Evolutionary conservation across 92 coral and sea anemone genomes (phyloP).

Genomic region (Porites cylindrica): DNA sequence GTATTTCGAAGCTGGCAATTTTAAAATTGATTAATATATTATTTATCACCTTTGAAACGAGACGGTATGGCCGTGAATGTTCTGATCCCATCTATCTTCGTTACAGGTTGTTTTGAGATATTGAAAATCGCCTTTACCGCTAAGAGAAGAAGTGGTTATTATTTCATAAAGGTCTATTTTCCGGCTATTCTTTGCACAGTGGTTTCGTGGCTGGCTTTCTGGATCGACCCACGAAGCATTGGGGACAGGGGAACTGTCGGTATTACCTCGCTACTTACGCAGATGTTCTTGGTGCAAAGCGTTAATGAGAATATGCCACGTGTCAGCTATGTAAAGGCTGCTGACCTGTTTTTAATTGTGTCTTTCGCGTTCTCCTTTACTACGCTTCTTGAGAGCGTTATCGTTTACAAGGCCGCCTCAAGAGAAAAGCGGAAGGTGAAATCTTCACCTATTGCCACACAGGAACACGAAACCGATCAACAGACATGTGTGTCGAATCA

Average conservation of each 20-base stretch:
- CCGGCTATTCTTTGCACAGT: conserved; percentile 26
- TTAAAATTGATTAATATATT: too few species aligned
- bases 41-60: too few species aligned
- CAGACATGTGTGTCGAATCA: background rate
- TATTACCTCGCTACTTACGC: conserved; percentile 52
- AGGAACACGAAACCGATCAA: background rate
- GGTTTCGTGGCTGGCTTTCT: conserved; percentile 75
- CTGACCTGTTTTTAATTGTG: conserved; percentile 71
- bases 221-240: conserved; percentile 61
- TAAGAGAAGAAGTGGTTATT: conserved; percentile 32
- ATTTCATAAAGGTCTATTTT: conserved; percentile 5
- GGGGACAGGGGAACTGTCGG: conserved; percentile 48
- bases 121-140: background rate
- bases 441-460: background rate
- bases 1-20: too few species aligned
- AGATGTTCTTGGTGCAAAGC: conserved; percentile 57
- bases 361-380: conserved; percentile 74
- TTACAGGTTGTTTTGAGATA: conserved; percentile 31
- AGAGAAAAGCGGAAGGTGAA: background rate
- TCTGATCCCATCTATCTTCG: background rate
- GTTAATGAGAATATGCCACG: conserved; percentile 43
- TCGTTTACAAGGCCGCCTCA: conserved; percentile 30
- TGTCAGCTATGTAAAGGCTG: conserved; percentile 62
- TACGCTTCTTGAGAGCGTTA: conserved; percentile 64
- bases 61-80: too few species aligned